Base-by-base conservation (phyloP, 2,888 invertebrate genomes). In the Bedellia somnulentella region DNA sequence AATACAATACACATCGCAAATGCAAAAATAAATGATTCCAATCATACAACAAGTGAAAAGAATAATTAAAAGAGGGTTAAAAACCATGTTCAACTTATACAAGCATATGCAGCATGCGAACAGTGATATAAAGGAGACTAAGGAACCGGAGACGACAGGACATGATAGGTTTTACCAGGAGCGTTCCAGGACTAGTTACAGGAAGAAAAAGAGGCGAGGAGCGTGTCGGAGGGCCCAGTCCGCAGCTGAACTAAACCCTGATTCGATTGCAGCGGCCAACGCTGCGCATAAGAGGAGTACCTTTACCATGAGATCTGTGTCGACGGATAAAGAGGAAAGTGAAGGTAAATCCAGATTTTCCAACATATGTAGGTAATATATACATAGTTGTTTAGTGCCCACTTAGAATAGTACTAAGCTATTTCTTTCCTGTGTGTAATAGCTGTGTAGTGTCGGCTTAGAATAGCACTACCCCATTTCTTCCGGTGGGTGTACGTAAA, bases 51-150 rank as follows among this genome's bases (percentile, higher is more conserved):
- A n/a, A n/a, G n/a, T n/a, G n/a, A n/a, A n/a, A 30, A 18, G 18
- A 18, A 6, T 18, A 9, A 6, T 18, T 9, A 6, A 9, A 9
- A 18, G 18, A 18, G 9, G 18, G 9, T 18, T 18, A 9, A 9
- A 5, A 18, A 9, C 18, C 41, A 89, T 89, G 88, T 89, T 89
- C 54, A 89, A 87, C 45, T 62, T 89, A 36, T 87, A 89, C 46
- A 83, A 86, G 45, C 83, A 79, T 38, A 81, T 87, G 60, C 79
- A 83, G 44, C 79, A 80, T 11, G 79, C 78, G 31, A 78, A 68
- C 14, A 78, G 80, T 10, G 75, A 68, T 3, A 66, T 53, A 45
- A 81, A 68, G 43, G 79, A 75, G 15, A 66, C 53, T 39, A 80
- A 62, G 37, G 78, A 67, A 40, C 57, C 77, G 1, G 82, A 83